phyloP scores from a whole-genome alignment of 2,113 vertebrate species.

The Empidonax traillii region DNA sequence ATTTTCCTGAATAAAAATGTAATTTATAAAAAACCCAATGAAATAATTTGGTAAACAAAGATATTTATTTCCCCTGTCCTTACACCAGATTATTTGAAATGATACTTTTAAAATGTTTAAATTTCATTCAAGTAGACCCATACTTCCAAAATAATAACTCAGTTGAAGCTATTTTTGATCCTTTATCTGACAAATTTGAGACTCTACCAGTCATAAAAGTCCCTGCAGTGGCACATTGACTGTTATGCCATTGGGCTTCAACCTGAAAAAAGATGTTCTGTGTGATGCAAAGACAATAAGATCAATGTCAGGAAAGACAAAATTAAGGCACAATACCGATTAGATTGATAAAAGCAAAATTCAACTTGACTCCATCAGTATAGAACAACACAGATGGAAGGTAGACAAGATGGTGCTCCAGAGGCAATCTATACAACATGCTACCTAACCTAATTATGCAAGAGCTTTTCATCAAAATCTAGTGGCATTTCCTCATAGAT shows the following conservation, averaged over 20 bases:
- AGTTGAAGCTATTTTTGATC: background rate
- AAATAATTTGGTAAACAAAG: background rate
- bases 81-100: background rate
- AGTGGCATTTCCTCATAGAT: slow-evolving; percentile 29
- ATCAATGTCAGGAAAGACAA: background rate
- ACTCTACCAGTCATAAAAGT: background rate
- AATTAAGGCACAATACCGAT: background rate
- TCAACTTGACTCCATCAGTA: background rate
- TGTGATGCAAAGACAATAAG: background rate
- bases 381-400: background rate
- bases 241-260: background rate
- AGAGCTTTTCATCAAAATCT: slow-evolving; percentile 15
- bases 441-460: background rate
- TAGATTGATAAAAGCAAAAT: slow-evolving; percentile 4
- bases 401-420: background rate
- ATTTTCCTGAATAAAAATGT: background rate
- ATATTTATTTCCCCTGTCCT: background rate
- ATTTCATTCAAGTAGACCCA: background rate
- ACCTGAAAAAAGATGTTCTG: background rate
- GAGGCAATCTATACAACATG: background rate
- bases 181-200: background rate
- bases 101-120: background rate
- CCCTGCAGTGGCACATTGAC: background rate
- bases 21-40: background rate
- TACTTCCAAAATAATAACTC: background rate